phyloP scores from a whole-genome alignment of 2,113 vertebrate genomes.

The Petaurus breviceps region DNA sequence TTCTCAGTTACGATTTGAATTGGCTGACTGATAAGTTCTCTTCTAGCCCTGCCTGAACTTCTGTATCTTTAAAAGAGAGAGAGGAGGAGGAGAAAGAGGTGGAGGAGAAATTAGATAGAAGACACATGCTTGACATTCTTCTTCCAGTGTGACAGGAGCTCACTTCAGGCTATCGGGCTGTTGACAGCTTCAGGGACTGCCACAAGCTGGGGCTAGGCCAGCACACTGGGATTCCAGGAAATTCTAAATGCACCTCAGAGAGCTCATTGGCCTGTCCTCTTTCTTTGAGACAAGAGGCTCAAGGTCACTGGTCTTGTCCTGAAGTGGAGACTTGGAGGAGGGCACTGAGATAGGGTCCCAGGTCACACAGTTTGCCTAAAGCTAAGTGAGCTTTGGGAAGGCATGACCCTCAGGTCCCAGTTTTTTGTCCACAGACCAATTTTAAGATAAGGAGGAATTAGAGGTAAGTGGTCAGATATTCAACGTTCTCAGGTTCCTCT shows the following conservation, averaged over 20 bases:
- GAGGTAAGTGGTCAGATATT: not conserved
- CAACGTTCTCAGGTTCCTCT: not conserved
- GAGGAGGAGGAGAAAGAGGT: not conserved
- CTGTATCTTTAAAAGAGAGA: not conserved
- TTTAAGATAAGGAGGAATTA: not conserved
- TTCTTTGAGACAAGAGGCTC: conserved; percentile 35
- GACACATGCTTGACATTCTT: conserved; percentile 62
- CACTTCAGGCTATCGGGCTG: conserved; percentile 71
- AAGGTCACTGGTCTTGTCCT: conserved; percentile 57
- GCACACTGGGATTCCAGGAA: conserved; percentile 19
- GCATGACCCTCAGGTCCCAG: not conserved
- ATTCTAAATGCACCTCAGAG: not conserved
- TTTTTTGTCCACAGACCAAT: not conserved
- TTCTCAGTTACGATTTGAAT: not conserved
- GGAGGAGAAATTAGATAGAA: not conserved
- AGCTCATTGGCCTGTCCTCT: not conserved
- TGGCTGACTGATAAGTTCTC: not conserved
- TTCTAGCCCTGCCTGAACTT: not conserved
- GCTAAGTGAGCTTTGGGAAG: not conserved
- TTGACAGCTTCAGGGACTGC: conserved; percentile 73
- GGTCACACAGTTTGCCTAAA: not conserved
- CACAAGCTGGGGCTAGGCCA: not conserved
- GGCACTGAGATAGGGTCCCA: not conserved
- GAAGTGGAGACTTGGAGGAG: not conserved
- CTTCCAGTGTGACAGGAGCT: conserved; percentile 45